Evolutionary conservation across 2,797 vertebrate genomes (phyloP).

Genomic region (Cyprinella venusta): DNA sequence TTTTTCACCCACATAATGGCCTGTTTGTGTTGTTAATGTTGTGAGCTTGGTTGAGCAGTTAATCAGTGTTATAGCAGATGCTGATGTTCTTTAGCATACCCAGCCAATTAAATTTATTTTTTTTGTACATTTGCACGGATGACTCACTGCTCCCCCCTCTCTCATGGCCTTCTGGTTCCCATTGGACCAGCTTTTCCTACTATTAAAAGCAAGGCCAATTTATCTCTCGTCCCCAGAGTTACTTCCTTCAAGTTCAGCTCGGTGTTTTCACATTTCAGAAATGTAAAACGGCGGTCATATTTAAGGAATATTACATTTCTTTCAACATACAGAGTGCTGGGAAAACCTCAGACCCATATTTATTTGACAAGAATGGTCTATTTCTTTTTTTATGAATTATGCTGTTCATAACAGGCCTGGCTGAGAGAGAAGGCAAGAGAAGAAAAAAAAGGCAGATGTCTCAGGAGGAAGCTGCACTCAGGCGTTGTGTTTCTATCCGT

Average conservation of each 20-base stretch:
- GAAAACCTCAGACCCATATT: slow-evolving; percentile 21
- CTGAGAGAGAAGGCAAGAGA: not conserved
- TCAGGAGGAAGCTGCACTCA: slow-evolving; percentile 22
- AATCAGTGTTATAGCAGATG: slow-evolving; percentile 44
- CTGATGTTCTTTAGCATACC: slow-evolving; percentile 7
- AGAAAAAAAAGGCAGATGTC: slow-evolving; percentile 6
- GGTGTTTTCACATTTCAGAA: slow-evolving; percentile 3
- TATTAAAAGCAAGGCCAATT: slow-evolving; percentile 36
- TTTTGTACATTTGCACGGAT: slow-evolving; percentile 25
- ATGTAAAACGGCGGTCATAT: not conserved
- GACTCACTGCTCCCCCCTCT: slow-evolving; percentile 12
- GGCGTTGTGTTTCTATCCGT: slow-evolving; percentile 7
- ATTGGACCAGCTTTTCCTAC: not conserved
- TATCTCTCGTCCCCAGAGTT: not conserved
- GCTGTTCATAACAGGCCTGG: slow-evolving; percentile 29
- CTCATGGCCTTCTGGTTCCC: slow-evolving; percentile 17
- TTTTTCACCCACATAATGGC: slow-evolving; percentile 44
- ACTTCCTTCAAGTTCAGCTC: slow-evolving; percentile 29
- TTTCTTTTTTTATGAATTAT: slow-evolving; percentile 43
- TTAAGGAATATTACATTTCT: slow-evolving; percentile 2
- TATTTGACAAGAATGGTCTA: slow-evolving; percentile 21
- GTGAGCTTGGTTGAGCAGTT: slow-evolving; percentile 29
- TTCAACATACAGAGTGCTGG: not conserved
- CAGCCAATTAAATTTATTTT: slow-evolving; percentile 38
- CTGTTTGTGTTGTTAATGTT: slow-evolving; percentile 35